These are phyloP conservation scores for Acleris sparsana DNA, from an alignment of 2,888 invertebrate species.

Conservation along the genomic window DNA sequence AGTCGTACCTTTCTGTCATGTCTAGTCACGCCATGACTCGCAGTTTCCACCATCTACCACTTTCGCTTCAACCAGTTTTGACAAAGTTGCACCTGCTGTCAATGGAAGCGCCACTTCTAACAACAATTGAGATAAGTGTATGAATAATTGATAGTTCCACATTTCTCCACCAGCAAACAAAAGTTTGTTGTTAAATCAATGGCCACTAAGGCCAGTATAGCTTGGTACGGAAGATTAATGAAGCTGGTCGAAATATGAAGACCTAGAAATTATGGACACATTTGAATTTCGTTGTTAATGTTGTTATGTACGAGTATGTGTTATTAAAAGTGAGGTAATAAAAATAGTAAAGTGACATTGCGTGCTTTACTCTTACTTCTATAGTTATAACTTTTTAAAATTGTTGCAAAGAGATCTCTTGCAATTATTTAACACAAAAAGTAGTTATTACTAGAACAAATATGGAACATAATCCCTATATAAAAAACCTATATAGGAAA, in stretches of 20 bases:
- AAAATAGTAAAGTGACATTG: slow-evolving; percentile 15
- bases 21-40: slow-evolving; percentile 31
- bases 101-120: slow-evolving; percentile 9
- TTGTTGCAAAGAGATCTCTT: no score
- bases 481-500: no score
- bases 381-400: no score
- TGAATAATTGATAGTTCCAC: neutral
- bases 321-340: slow-evolving; percentile 28
- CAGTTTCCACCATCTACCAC: slow-evolving; percentile 47
- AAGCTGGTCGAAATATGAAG: neutral
- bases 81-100: slow-evolving; percentile 22
- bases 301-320: no score
- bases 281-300: slow-evolving; percentile 32
- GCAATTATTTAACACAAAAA: no score
- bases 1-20: slow-evolving; percentile 17
- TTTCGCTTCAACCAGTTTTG: slow-evolving; percentile 49
- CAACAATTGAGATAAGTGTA: neutral
- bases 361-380: slow-evolving; percentile 13
- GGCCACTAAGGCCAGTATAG: slow-evolving; percentile 2
- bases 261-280: slow-evolving; percentile 2
- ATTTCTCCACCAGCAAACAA: neutral
- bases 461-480: no score
- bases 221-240: neutral
- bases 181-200: slow-evolving; percentile 7
- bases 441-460: no score